Base-by-base conservation (phyloP, 2,888 invertebrate species). In the Xestia ashworthii region DNA sequence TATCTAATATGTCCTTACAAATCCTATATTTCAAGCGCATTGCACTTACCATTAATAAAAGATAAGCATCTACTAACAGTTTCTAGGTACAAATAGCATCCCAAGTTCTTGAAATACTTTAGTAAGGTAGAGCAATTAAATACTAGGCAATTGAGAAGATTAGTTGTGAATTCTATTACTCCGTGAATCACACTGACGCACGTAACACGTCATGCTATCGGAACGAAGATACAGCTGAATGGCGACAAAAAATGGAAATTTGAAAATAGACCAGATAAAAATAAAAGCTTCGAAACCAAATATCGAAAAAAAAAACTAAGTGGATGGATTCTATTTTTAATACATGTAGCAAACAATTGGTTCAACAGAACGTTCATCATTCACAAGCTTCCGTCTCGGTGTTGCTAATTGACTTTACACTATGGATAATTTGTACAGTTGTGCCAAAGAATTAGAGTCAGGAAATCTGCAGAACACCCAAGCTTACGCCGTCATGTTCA, bases 1-100 rank as follows among this genome's bases (percentile, higher is more conserved):
- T 88, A 82, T 82, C 79, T 76, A 80, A 87, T 83, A 87, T 88
- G 88, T 88, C 87, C 64, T 53, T 73, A 73, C 73, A 72, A 84
- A 84, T 86, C 71, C 79, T 66, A 83, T 84, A 85, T 86, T 85
- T 82, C 73, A 86, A 79, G 70, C 79, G 70, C 80, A 73, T 46
- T 75, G 86, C 83, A 79, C 83, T 84, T 78, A 83, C 79, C 74
- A 84, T 86, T 82, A 79, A 75, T 86, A 86, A 81, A 83, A 83
- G 83, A 86, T 84, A 68, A 50, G 25, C 12, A 83, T 85, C 86
- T 71, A 64, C 70, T 12, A 67, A 53, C 73, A 68, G 73, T 68
- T 70, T 72, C 71, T 65, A 38, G 19, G 62, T 62, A 62, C 64
- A 75, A 86, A 79, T 79, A 66, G 70, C 72, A 78, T 79, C 79